Evolutionary conservation across 2,797 vertebrate species (phyloP), one percentile per base, ranked within the genome.

Genomic region (Gallirallus australis): DNA sequence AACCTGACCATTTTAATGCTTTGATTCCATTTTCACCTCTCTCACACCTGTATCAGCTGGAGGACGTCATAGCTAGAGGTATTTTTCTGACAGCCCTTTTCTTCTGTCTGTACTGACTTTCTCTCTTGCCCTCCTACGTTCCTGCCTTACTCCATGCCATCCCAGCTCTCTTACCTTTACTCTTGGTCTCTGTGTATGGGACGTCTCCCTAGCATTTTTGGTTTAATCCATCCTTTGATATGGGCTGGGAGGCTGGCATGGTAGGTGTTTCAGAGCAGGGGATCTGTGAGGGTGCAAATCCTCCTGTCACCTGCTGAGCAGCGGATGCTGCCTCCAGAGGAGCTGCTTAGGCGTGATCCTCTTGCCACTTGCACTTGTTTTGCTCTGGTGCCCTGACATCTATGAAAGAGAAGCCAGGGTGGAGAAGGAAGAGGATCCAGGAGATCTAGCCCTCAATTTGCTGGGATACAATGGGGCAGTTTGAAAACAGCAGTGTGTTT

Each of bases 101-200:
- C 9, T 64, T 57, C 42, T 35, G 37, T 63, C 61, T 82, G 1
- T 20, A 33, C 5, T 45, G 14, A 12, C 48, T 86, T 94, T 54
- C 15, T 47, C 13, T 81, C 19, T 50, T 77, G 30, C 8, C 10
- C 6, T 31, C 9, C 31, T 63, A 30, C 5, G 4, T 68, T 70
- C 27, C 45, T 47, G 12, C 11, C 40, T 53, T 56, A 21, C 60
- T 61, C 9, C 11, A 8, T 53, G 7, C 5, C 11, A 13, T 60
- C 19, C 21, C 1, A 3, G 6, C 25, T 87, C 10, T 65, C 28
- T 82, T 82, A 35, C 11, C 18, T 42, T 79, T 60, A n/a, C 20
- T 73, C 1, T 0, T 57, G 42, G 5, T 12, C 15, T 77, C 42
- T n/a, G 5, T 24, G 11, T 54, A 12, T 6, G 12, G n/a, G 13